Evolutionary conservation across 2,888 invertebrate genomes (phyloP).

Genomic region (Arrhopalites spinosus): DNA sequence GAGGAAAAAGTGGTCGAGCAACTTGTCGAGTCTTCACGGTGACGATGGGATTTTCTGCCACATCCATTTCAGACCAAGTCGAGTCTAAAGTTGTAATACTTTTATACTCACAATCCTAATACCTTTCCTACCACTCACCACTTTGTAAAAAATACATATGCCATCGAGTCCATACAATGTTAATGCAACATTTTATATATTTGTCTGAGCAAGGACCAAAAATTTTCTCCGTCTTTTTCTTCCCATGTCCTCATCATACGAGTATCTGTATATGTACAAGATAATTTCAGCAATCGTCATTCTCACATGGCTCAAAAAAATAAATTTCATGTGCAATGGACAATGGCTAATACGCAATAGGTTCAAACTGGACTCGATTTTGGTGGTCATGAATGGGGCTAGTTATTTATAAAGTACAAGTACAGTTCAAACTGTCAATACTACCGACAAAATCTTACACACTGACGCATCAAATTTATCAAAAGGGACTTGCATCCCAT

Average conservation of each 20-base stretch:
- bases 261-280: not conserved
- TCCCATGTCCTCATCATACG: conserved; percentile 2
- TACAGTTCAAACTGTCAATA: not conserved
- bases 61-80: conserved; percentile 4
- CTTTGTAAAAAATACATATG: not conserved
- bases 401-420: not conserved
- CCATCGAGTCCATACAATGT: too few species aligned
- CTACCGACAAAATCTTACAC: not conserved
- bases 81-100: conserved; percentile 3
- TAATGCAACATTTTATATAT: too few species aligned
- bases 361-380: not conserved
- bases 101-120: not conserved
- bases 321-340: not conserved
- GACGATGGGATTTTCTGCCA: conserved; percentile 36
- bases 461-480: conserved; percentile 10
- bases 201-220: too few species aligned
- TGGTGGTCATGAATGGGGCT: not conserved
- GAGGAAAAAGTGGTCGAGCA: conserved; percentile 30
- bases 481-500: not conserved
- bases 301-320: not conserved
- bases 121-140: not conserved
- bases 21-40: conserved; percentile 27
- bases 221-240: not conserved
- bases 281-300: not conserved
- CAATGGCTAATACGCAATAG: too few species aligned